A percentile compares a stretch with the other conserved stretches of the same genome.
phyloP scores from a whole-genome alignment of 2,888 invertebrate species.

The Agrochola litura region DNA sequence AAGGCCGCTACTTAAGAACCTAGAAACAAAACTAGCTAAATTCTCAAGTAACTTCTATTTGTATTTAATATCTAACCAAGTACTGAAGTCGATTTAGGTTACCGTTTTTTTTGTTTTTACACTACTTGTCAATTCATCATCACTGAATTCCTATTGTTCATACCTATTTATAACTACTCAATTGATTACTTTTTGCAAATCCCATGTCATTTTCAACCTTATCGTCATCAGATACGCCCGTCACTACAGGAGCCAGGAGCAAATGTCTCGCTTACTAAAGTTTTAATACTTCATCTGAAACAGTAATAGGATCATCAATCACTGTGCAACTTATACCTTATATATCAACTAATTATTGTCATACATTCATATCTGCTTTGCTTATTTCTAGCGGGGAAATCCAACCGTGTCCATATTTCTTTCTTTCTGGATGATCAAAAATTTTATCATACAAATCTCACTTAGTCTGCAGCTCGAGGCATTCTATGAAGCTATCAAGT shows the following conservation, averaged over 20 bases:
- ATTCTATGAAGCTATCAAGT: neutral
- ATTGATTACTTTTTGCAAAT: neutral
- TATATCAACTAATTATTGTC: neutral
- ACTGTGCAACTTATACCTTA: neutral
- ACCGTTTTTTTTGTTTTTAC: no score
- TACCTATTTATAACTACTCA: neutral
- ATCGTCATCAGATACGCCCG: neutral
- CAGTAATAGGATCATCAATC: neutral
- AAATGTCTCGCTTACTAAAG: neutral
- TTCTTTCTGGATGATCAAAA: neutral
- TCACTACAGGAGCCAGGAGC: neutral
- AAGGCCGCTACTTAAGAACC: no score
- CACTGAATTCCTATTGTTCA: no score
- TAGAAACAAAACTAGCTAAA: no score
- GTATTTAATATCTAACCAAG: no score
- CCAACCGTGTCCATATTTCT: neutral
- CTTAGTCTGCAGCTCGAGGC: constrained; percentile 9
- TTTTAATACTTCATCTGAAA: neutral
- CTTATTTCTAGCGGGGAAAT: neutral
- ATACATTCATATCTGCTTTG: neutral
- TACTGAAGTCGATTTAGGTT: no score
- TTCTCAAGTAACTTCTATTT: no score
- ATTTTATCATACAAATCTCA: neutral
- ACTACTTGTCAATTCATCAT: no score
- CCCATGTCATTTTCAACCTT: neutral